Evolutionary conservation across 2,113 vertebrate genomes (phyloP).

Genomic region (Elephantulus edwardii): DNA sequence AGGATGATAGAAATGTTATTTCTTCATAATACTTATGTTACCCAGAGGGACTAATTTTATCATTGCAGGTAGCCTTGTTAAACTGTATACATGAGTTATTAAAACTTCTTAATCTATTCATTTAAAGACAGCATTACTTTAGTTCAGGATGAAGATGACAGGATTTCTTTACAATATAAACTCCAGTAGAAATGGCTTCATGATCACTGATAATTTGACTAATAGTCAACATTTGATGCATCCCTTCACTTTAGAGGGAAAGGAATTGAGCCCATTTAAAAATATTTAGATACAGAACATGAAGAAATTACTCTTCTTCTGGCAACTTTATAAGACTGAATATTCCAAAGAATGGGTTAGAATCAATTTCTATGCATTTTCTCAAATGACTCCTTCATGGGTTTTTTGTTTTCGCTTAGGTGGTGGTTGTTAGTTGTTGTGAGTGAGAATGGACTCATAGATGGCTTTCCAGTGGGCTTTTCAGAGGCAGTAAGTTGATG

Average conservation of each 20-base stretch:
- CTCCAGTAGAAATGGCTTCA: neutral
- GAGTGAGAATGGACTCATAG: no score
- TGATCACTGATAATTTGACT: neutral
- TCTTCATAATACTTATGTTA: slow-evolving; percentile 16
- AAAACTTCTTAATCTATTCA: neutral
- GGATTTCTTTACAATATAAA: slow-evolving; percentile 26
- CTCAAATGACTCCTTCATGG: neutral
- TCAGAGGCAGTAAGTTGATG: no score
- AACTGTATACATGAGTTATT: neutral
- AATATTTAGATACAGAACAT: neutral
- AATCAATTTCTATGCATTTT: neutral
- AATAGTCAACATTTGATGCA: neutral
- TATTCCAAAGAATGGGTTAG: neutral
- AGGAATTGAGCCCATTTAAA: neutral
- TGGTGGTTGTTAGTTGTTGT: no score
- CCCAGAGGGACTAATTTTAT: neutral
- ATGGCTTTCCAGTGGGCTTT: no score
- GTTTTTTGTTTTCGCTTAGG: no score
- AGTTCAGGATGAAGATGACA: neutral
- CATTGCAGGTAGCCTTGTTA: neutral
- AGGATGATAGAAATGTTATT: neutral
- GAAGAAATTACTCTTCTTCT: neutral
- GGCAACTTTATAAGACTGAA: neutral
- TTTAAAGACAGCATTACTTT: slow-evolving; percentile 17
- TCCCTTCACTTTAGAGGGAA: neutral